A percentile compares a stretch with the other conserved stretches of the same genome.
phyloP scores from a whole-genome alignment of 2,888 invertebrate genomes.

The Macrosoma leucophasiata region DNA sequence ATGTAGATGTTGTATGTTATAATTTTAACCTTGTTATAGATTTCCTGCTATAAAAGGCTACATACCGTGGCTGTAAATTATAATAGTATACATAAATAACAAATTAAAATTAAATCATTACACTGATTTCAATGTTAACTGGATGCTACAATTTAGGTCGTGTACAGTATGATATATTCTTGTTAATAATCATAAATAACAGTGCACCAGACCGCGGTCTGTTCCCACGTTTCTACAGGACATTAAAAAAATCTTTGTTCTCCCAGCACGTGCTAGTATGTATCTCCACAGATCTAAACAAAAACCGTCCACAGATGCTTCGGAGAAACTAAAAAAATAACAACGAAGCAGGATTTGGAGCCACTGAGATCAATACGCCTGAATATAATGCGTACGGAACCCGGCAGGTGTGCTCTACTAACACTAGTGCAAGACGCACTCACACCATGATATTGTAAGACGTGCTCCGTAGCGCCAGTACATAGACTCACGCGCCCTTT shows the following conservation, averaged over 20 bases:
- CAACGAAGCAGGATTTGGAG: conserved; percentile 35
- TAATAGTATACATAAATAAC: no score
- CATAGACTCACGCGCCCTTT: conserved; percentile 50
- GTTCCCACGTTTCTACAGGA: conserved; percentile 27
- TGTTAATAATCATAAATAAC: neutral
- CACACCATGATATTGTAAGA: conserved; percentile 24
- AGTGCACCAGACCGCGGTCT: neutral
- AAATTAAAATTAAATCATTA: no score
- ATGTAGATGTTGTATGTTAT: no score
- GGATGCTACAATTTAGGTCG: no score
- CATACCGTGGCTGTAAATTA: no score
- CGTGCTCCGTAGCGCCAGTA: conserved; percentile 28
- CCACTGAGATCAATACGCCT: conserved; percentile 41
- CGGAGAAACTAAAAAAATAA: conserved; percentile 40
- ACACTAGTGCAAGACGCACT: conserved; percentile 31
- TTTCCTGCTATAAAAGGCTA: no score
- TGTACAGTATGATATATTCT: no score
- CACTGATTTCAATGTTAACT: no score
- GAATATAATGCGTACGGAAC: conserved; percentile 30
- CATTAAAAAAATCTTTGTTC: conserved; percentile 11
- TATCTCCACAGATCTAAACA: no score
- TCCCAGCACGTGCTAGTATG: conserved; percentile 59
- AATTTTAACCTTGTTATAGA: no score
- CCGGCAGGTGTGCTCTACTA: conserved; percentile 35
- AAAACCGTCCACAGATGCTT: conserved; percentile 51